These are phyloP conservation scores for Tubiluchus corallicola DNA, from an alignment of 2,888 invertebrate species.

Conservation along the genomic window DNA sequence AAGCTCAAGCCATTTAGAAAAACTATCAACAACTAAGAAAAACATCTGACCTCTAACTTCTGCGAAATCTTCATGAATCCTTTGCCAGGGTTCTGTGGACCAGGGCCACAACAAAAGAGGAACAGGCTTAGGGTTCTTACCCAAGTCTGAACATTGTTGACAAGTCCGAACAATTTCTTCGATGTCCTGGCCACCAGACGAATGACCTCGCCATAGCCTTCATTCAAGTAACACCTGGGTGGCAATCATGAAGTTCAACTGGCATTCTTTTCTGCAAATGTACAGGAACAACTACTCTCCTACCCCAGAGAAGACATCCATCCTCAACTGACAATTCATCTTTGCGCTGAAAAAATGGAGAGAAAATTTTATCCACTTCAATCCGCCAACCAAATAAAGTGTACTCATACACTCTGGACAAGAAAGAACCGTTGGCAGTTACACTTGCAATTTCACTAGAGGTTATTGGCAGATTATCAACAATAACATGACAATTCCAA, in stretches of 20 bases:
- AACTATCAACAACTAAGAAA: too few species aligned
- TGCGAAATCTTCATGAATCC: slow-evolving; percentile 31
- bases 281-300: slow-evolving; percentile 9
- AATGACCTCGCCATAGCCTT: slow-evolving; percentile 10
- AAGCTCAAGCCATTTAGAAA: too few species aligned
- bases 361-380: too few species aligned
- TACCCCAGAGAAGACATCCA: slow-evolving; percentile 12
- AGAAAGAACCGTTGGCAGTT: too few species aligned
- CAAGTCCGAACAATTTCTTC: slow-evolving; percentile 15
- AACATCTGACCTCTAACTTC: too few species aligned
- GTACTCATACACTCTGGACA: too few species aligned
- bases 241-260: slow-evolving; percentile 10
- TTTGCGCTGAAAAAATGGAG: slow-evolving; percentile 5
- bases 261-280: slow-evolving; percentile 5
- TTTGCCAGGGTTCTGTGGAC: slow-evolving; percentile 20
- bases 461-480: too few species aligned
- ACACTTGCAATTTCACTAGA: too few species aligned
- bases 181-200: slow-evolving; percentile 11
- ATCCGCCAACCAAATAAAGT: too few species aligned
- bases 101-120: slow-evolving; percentile 18
- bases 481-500: neutral
- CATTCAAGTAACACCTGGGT: slow-evolving; percentile 11
- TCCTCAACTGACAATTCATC: slow-evolving; percentile 4
- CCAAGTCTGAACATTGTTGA: slow-evolving; percentile 12
- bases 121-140: slow-evolving; percentile 14